Conservation (phyloP, 1,140 invertebrate species). For the Pseudomyrmex cubaensis region DNA sequence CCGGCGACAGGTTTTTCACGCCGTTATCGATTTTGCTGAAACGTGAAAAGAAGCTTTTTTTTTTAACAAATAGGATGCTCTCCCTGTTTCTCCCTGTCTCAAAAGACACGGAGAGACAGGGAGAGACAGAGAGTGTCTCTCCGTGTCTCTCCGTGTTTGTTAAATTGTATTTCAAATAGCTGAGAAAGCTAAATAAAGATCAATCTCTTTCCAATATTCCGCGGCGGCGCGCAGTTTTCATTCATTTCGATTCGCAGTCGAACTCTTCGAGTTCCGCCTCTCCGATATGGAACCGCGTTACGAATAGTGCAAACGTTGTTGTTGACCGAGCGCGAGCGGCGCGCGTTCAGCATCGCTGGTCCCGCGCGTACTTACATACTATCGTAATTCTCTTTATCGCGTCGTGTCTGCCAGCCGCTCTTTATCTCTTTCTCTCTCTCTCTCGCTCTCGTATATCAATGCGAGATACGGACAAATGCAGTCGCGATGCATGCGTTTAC, state of each 20-base stretch:
- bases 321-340: not conserved
- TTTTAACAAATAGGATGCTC: constrained; percentile 27
- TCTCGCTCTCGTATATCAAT: constrained; percentile 38
- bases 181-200: too few species aligned
- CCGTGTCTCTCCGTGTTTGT: too few species aligned
- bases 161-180: too few species aligned
- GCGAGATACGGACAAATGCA: constrained; percentile 13
- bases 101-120: too few species aligned
- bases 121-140: too few species aligned
- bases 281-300: constrained; percentile 50
- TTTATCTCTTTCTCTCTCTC: too few species aligned
- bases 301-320: constrained; percentile 49
- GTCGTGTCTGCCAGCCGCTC: constrained; percentile 48
- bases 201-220: constrained; percentile 28
- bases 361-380: constrained; percentile 1
- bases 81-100: too few species aligned
- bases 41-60: not conserved
- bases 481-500: not conserved
- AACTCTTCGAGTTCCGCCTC: constrained; percentile 44
- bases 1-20: constrained; percentile 6
- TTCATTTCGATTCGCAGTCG: constrained; percentile 36
- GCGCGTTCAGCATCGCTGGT: constrained; percentile 48
- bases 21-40: not conserved
- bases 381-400: constrained; percentile 61
- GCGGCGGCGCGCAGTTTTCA: constrained; percentile 38